Percentiles rank a stretch among this genome's conserved stretches.
Conservation (phyloP, 2,113 vertebrate species). For the Antennarius striatus region DNA sequence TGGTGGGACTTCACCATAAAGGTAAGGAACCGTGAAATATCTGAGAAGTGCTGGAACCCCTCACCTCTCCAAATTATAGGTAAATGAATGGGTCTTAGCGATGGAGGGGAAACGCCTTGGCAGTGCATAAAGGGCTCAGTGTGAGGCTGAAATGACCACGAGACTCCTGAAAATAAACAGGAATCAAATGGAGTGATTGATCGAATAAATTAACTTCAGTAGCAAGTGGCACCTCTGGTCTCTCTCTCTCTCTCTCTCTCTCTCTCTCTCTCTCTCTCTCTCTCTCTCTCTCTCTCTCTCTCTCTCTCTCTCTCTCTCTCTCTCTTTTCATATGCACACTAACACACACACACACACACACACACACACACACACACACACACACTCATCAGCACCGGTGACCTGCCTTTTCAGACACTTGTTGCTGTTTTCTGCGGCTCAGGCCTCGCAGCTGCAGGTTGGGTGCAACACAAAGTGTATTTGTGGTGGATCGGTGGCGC, state of each 20-base stretch:
- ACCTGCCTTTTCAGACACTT: slow-evolving; percentile 48
- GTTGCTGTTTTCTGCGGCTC: slow-evolving; percentile 49
- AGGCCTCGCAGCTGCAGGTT: slow-evolving; percentile 36
- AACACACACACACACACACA: slow-evolving; percentile 22
- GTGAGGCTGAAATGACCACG: slow-evolving; percentile 67
- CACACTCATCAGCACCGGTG: slow-evolving; percentile 36
- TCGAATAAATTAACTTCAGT: slow-evolving; percentile 70
- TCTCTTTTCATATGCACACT: not conserved
- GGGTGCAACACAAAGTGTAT: not conserved
- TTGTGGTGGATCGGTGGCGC: slow-evolving; percentile 4
- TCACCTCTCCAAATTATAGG: slow-evolving; percentile 62
- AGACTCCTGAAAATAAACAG: slow-evolving; percentile 77
- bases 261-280: too few relatives aligned
- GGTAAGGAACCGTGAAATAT: slow-evolving; percentile 71
- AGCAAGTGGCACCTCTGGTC: slow-evolving; percentile 32
- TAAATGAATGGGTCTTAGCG: slow-evolving; percentile 42
- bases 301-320: not conserved
- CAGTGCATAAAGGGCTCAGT: slow-evolving; percentile 69
- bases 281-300: too few relatives aligned
- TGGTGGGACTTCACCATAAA: slow-evolving; percentile 63
- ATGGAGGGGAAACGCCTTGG: slow-evolving; percentile 57
- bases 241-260: not conserved
- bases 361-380: slow-evolving; percentile 25
- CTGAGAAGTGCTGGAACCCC: slow-evolving; percentile 64
- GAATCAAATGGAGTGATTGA: slow-evolving; percentile 76